Conservation (phyloP, 2,113 vertebrate genomes). For the Lamprologus speciosus region DNA sequence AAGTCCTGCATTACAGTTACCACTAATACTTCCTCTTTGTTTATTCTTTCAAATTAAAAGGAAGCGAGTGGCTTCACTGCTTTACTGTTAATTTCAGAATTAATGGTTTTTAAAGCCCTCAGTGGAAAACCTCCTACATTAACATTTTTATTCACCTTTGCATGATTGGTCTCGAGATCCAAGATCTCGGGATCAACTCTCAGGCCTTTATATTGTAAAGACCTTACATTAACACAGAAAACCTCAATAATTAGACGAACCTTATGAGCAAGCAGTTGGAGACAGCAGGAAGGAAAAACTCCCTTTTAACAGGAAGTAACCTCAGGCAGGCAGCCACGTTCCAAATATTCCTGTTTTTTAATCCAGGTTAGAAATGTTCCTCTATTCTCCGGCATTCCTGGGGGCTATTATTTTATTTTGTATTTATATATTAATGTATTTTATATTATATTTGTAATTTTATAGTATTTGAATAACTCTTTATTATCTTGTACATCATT, state of each 20-base stretch:
- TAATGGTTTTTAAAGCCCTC: background rate
- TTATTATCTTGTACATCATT: background rate
- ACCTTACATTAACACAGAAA: background rate
- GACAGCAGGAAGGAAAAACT: background rate
- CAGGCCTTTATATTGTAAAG: background rate
- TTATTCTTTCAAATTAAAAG: background rate
- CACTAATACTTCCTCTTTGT: background rate
- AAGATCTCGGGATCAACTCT: background rate
- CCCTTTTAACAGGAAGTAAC: background rate
- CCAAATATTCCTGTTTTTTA: background rate
- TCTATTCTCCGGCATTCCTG: background rate
- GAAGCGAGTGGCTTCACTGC: background rate
- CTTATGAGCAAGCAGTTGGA: background rate
- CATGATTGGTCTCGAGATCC: rapidly evolving
- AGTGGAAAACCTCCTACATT: background rate
- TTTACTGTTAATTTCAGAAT: background rate
- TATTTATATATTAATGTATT: background rate
- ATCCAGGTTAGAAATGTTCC: background rate
- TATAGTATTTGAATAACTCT: background rate
- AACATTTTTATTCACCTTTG: background rate
- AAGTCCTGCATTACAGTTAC: background rate
- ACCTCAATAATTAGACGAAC: background rate
- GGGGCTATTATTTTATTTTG: background rate
- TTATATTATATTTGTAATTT: background rate
- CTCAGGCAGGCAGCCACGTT: background rate